Conservation (phyloP, 1,140 invertebrate genomes). For the Heliconius congener region DNA sequence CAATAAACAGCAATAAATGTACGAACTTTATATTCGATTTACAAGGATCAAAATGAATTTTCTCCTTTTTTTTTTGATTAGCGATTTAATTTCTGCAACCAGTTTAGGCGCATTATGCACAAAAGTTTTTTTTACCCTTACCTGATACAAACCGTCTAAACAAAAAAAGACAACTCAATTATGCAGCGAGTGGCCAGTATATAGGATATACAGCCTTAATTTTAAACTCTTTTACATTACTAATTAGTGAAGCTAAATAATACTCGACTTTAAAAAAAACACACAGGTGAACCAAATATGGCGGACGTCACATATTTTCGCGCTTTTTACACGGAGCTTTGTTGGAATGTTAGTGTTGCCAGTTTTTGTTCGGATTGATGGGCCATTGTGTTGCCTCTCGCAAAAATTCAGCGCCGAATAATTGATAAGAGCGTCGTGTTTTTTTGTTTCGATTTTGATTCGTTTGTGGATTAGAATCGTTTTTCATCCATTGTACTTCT, state of each 20-base stretch:
- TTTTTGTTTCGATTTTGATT: slow-evolving; percentile 49
- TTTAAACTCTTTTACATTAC: not conserved
- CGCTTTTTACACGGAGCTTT: slow-evolving; percentile 57
- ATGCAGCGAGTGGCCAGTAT: slow-evolving; percentile 1
- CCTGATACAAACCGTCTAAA: not conserved
- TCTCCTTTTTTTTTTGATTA: not conserved
- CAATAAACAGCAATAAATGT: not conserved
- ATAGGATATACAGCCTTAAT: not conserved
- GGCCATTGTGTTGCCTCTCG: slow-evolving; percentile 65
- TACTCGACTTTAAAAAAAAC: slow-evolving; percentile 1
- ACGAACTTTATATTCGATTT: not conserved
- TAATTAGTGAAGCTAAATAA: slow-evolving; percentile 17
- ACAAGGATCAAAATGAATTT: not conserved
- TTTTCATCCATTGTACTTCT: slow-evolving; percentile 46
- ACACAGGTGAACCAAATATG: slow-evolving; percentile 26
- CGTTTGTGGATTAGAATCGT: slow-evolving; percentile 61
- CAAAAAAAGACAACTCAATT: slow-evolving; percentile 6
- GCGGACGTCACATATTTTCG: slow-evolving; percentile 21
- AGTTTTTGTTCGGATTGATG: slow-evolving; percentile 68
- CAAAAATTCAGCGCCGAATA: slow-evolving; percentile 61
- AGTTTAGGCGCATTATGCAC: slow-evolving; percentile 10
- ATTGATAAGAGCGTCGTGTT: slow-evolving; percentile 54
- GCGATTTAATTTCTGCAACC: slow-evolving; percentile 6
- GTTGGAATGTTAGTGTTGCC: slow-evolving; percentile 63
- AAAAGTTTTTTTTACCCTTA: slow-evolving; percentile 14